Evolutionary conservation across 1,140 invertebrate species (phyloP), one percentile per base, ranked within the genome.

Genomic region (Drosophila pruinosa): DNA sequence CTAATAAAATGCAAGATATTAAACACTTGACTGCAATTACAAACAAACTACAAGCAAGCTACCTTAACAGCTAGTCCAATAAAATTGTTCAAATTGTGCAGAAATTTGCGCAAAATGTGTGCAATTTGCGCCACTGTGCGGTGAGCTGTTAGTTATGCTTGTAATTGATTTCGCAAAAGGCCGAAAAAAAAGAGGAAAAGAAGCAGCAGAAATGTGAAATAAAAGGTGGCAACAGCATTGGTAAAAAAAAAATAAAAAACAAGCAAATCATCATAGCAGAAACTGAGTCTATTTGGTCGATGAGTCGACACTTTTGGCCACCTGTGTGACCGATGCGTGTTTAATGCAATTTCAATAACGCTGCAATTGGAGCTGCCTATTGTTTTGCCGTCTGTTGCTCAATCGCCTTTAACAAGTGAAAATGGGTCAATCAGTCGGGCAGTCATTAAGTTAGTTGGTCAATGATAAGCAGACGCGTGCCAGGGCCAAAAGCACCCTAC

Each of bases 321-420:
- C 6, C 14, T 38, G 7, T 36, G 43, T 47, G 17, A 7, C 19
- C 36, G 36, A 53, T 64, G 79, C 75, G 71, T 78, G 56, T 54
- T 67, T 72, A 81, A 81, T 83, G 70, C 64, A 41, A 58, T 64
- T 64, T 67, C 78, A 82, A 82, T 83, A 82, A 68, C 71, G 63
- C 47, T 57, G 61, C 61, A 74, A 83, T 83, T 75, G 36, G 52
- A 62, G 50, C 38, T 62, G 74, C 39, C 57, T 47, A 31, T 64
- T 53, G 34, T 52, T 22, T 28, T 24, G 47, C 15, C 26, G 8
- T 15, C 26, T 22, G 24, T 74, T 74, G 65, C 58, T 26, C 59
- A 71, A 72, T 59, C 39, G 54, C 31, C 58, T 53, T 58, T 39
- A 26, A 26, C 31, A n/a, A 47, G 10, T n/a, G n/a, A 28, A 39